Evolutionary conservation across 1,140 invertebrate species (phyloP), one percentile per base, ranked within the genome.

Genomic region (Apis florea): DNA sequence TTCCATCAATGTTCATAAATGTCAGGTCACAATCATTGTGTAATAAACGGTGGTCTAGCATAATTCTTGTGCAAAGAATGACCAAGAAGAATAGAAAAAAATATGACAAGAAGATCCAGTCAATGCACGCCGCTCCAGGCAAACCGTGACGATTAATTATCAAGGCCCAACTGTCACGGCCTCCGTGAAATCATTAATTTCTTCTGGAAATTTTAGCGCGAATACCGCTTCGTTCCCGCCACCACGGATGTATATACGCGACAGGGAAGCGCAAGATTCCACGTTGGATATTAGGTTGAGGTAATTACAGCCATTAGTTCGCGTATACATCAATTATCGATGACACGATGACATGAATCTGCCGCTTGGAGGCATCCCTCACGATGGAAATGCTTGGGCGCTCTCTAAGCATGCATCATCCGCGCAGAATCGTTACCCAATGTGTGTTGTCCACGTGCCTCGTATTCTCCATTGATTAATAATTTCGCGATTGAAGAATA

Each of bases 291-390:
- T 91, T 92, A 90, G 90, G 84, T 91, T 83, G 83, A 85, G 89
- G 89, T 93, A 92, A 92, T 92, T 89, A 91, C 90, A 86, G 88
- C 89, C 90, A 92, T 93, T 93, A 93, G 91, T 90, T 89, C 84
- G 89, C 88, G 86, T 89, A 92, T 93, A 92, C 92, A 93, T 93
- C 92, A 93, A 93, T 93, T 93, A 92, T 92, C 89, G 90, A 92
- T 88, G 91, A 91, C 91, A 91, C 85, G 89, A 90, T 90, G 90
- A 91, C 89, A 86, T 64, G 85, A 85, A 87, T 90, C 87, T 87
- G 84, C 77, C 86, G 88, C 89, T 88, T 77, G 79, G 79, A 87
- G 86, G 86, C 86, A 84, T 86, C 84, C 83, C 76, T 88, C 78
- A 75, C 85, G 85, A 87, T 82, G 81, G 72, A 79, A 89, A 85